These are phyloP conservation scores for Ceyx margarethae DNA, from an alignment of 2,113 vertebrate genomes.

Conservation along the genomic window DNA sequence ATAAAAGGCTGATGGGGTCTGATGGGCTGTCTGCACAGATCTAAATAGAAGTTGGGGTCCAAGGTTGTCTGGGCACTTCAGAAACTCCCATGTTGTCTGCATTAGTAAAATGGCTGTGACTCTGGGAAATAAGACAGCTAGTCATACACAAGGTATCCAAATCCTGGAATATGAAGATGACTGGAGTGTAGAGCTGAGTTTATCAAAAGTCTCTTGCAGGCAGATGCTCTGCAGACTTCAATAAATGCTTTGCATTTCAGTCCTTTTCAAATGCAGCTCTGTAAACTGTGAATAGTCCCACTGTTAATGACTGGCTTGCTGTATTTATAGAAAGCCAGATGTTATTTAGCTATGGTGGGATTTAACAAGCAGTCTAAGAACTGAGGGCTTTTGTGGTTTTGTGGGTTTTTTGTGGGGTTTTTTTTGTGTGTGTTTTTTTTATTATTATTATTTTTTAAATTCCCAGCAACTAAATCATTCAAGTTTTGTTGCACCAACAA, in stretches of 20 bases:
- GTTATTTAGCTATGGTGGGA: slow-evolving; percentile 21
- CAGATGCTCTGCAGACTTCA: slow-evolving; percentile 40
- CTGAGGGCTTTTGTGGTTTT: not conserved
- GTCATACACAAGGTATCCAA: not conserved
- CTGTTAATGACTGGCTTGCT: slow-evolving; percentile 25
- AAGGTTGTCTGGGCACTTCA: not conserved
- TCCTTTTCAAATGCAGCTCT: slow-evolving; percentile 41
- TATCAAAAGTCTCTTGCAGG: slow-evolving; percentile 9
- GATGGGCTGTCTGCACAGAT: not conserved
- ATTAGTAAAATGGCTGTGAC: not conserved
- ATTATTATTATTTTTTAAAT: not conserved
- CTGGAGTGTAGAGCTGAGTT: not conserved
- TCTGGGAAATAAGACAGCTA: not conserved
- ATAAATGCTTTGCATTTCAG: slow-evolving; percentile 19
- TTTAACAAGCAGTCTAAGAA: slow-evolving; percentile 26
- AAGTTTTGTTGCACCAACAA: not conserved
- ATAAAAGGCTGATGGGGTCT: not conserved
- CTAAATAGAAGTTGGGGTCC: not conserved
- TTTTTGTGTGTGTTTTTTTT: not conserved
- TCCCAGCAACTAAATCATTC: not conserved
- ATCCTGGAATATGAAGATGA: not conserved
- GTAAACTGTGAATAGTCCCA: slow-evolving; percentile 32
- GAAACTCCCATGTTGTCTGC: not conserved
- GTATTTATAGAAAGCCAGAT: slow-evolving; percentile 55
- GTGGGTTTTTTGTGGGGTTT: not conserved